These are phyloP conservation scores for Metaphire vulgaris DNA, from an alignment of 1,140 invertebrate genomes.

Conservation along the genomic window DNA sequence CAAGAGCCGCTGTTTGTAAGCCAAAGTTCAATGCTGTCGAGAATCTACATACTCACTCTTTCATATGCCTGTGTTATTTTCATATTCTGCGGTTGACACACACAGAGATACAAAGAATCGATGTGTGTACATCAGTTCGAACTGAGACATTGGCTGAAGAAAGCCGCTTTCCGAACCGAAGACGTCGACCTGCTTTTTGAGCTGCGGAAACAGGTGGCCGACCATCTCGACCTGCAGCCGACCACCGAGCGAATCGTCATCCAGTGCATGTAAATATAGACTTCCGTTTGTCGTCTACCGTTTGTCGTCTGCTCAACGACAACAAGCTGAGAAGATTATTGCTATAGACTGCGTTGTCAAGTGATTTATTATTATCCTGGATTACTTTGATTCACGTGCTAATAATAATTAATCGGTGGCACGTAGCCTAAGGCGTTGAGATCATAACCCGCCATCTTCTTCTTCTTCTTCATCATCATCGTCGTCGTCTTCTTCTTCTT, in stretches of 20 bases:
- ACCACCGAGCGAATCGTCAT: not conserved
- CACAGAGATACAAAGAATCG: not conserved
- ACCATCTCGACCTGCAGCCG: not conserved
- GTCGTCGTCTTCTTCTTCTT: no score
- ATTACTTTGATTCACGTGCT: no score
- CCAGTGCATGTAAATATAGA: not conserved
- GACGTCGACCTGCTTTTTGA: not conserved
- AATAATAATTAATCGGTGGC: no score
- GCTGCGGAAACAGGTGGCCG: not conserved
- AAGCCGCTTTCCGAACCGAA: not conserved
- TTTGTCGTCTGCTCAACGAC: not conserved
- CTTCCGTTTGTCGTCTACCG: not conserved
- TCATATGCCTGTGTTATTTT: no score
- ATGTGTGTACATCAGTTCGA: not conserved
- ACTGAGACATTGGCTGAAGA: not conserved
- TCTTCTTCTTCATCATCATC: not conserved
- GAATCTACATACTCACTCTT: no score
- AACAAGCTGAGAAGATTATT: no score
- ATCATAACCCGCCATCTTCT: conserved; percentile 8
- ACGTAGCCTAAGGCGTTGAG: no score
- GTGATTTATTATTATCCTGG: no score
- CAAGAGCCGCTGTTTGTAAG: no score
- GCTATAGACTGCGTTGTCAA: no score
- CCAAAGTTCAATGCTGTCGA: no score
- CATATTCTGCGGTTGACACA: no score